These are phyloP conservation scores for Apus apus DNA, from an alignment of 2,113 vertebrate species.

Conservation along the genomic window DNA sequence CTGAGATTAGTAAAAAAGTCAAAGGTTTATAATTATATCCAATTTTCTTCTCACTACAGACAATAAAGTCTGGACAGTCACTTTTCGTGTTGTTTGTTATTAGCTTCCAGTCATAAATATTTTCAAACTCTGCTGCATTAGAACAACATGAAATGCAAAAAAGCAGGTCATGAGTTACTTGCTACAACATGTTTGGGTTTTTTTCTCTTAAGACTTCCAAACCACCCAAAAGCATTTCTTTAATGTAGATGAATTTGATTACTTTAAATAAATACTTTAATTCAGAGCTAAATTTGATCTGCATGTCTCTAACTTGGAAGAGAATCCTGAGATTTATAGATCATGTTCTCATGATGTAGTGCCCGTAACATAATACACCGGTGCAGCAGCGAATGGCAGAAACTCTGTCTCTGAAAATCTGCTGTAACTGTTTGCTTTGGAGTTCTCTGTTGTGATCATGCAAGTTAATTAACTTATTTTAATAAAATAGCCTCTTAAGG, in stretches of 20 bases:
- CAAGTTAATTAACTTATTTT: background rate
- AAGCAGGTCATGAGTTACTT: background rate
- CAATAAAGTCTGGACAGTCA: background rate
- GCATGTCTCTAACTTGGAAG: background rate
- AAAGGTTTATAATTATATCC: background rate
- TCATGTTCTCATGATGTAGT: background rate
- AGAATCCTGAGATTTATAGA: background rate
- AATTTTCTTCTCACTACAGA: background rate
- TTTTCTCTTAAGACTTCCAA: background rate
- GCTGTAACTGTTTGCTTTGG: background rate
- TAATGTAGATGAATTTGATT: background rate
- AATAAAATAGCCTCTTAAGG: background rate
- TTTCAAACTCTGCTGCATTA: background rate
- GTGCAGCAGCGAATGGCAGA: background rate
- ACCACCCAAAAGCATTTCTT: background rate
- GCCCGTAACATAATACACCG: background rate
- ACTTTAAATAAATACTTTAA: background rate
- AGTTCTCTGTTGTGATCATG: background rate
- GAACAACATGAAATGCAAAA: background rate
- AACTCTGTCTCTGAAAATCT: background rate
- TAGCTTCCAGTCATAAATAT: background rate
- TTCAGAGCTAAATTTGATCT: background rate
- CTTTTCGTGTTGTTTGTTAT: background rate
- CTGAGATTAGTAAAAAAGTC: background rate
- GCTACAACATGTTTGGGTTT: background rate